Base-by-base conservation (phyloP, 2,888 invertebrate genomes). In the Chalcis sispes region DNA sequence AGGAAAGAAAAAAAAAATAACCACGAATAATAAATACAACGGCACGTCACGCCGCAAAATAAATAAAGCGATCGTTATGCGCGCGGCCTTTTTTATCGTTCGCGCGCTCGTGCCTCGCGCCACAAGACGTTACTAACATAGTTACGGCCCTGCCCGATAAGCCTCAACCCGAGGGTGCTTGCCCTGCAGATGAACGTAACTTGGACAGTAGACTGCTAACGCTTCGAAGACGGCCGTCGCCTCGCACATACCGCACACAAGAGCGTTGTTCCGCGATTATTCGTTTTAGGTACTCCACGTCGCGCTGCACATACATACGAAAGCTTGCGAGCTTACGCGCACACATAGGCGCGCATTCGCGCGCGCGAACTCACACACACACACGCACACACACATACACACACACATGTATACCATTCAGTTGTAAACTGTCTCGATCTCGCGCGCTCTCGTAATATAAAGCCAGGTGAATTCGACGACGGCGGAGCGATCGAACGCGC, bases 81-180 rank as follows among this genome's bases (percentile, higher is more conserved):
- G 5, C 3, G 32, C 27, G 23, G 23, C 10, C n/a, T n/a, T 36
- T 36, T 4, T 36, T 36, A 7, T 36, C 10, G 5, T 7, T 36
- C 5, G 32, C 52, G 15, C 36, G 29, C 65, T 18, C 25, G 7
- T n/a, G 58, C 58, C n/a, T n/a, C n/a, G n/a, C n/a, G n/a, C n/a
- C n/a, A 48, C 32, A 8, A 29, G 71, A 36, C 32, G n/a, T 58
- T 72, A 15, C 61, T 75, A 64, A 67, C 58, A 54, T 71, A 75
- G 81, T 75, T 82, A 84, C 86, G 84, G 84, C 83, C 84, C 86
- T 86, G 86, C 62, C 59, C 50, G 73, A 74, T 83, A 85, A 85
- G 83, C 83, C 82, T 81, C 81, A 81, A 52, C 69, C 81, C 82
- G 83, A 83, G 86, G 86, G 85, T 86, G 84, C 82, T 83, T 85